phyloP scores from a whole-genome alignment of 2,888 invertebrate species.

The Labia minor region DNA sequence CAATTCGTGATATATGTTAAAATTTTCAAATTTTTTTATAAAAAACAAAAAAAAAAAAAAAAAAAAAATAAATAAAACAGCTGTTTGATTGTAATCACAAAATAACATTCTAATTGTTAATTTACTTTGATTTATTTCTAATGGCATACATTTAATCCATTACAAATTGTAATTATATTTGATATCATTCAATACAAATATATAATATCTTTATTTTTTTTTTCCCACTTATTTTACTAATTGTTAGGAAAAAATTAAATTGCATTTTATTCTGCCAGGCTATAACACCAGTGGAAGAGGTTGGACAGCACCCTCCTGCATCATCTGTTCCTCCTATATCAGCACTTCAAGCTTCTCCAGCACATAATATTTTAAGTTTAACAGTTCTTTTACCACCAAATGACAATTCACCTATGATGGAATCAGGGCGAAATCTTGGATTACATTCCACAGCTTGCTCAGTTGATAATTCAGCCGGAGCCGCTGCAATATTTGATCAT shows the following conservation, averaged over 20 bases:
- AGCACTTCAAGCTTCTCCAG: neutral
- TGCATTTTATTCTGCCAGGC: too few species aligned
- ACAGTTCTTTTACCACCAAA: neutral
- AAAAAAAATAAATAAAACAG: too few species aligned
- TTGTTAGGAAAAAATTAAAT: too few species aligned
- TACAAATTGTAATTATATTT: too few species aligned
- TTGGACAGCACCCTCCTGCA: neutral
- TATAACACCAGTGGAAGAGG: neutral
- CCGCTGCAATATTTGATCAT: neutral
- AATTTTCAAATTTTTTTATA: neutral
- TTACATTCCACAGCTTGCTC: neutral
- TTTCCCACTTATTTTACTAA: too few species aligned
- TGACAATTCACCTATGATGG: neutral
- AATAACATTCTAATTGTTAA: too few species aligned
- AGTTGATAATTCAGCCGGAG: neutral
- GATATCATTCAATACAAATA: too few species aligned
- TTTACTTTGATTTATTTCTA: too few species aligned
- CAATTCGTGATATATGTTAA: too few species aligned
- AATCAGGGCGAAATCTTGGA: neutral
- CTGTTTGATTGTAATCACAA: too few species aligned
- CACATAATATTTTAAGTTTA: neutral
- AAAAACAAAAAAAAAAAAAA: neutral
- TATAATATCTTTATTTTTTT: too few species aligned
- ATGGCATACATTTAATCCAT: too few species aligned
- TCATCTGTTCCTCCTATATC: neutral